A percentile compares a stretch with the other conserved stretches of the same genome.
These are phyloP conservation scores for Rhodinocichla rosea DNA, from an alignment of 2,113 vertebrate species.

Conservation along the genomic window DNA sequence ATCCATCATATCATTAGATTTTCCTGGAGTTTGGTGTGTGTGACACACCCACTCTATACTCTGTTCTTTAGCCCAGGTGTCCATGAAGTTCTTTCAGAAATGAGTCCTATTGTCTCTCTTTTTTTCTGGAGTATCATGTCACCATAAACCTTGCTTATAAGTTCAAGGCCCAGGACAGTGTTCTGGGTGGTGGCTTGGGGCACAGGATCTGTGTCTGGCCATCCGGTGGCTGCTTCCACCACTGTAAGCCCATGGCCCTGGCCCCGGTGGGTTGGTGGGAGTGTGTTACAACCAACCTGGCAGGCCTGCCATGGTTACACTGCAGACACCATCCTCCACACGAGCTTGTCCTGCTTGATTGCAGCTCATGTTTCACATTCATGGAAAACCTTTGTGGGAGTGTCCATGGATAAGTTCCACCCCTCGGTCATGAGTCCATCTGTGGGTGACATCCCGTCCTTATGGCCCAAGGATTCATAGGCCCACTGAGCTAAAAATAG, in stretches of 20 bases:
- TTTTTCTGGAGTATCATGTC: neutral
- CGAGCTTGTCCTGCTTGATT: neutral
- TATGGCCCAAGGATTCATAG: neutral
- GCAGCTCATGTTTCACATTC: neutral
- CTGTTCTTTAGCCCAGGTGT: accelerated
- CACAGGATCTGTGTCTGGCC: neutral
- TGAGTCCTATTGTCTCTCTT: neutral
- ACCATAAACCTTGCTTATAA: neutral
- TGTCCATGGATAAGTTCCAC: neutral
- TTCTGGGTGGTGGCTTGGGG: neutral
- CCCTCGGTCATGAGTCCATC: neutral
- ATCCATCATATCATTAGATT: accelerated
- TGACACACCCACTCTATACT: neutral
- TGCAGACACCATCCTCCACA: neutral
- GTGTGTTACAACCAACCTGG: neutral
- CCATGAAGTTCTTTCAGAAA: neutral
- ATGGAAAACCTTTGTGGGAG: neutral
- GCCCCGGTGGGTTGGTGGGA: neutral
- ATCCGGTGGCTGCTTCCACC: neutral
- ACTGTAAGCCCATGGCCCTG: neutral
- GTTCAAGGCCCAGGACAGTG: neutral
- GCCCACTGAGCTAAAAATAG: neutral
- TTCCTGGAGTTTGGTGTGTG: neutral
- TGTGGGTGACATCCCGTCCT: neutral
- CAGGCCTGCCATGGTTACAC: neutral